phyloP scores from a whole-genome alignment of 2,113 vertebrate genomes.

The Grammomys surdaster region DNA sequence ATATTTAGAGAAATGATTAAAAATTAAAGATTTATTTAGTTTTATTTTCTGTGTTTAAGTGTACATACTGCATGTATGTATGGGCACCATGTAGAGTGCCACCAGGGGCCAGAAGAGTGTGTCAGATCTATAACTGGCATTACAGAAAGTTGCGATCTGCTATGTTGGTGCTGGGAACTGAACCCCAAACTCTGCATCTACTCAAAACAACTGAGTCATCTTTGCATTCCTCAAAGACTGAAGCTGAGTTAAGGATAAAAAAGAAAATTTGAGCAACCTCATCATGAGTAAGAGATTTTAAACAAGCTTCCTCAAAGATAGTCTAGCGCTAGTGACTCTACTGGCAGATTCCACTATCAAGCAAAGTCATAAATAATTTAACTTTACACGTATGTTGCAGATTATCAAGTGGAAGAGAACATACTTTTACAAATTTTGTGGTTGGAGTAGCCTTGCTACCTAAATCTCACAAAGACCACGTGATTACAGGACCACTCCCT shows the following conservation, averaged over 20 bases:
- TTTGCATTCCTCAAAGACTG: not conserved
- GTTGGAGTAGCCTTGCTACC: not conserved
- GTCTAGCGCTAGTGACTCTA: not conserved
- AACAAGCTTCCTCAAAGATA: not conserved
- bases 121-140: not conserved
- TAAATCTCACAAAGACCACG: not conserved
- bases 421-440: not conserved
- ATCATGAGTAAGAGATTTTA: not conserved
- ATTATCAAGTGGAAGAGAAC: not conserved
- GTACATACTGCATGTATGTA: no score
- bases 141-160: not conserved
- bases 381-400: not conserved
- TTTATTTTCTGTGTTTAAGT: not conserved
- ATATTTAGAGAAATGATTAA: not conserved
- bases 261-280: not conserved
- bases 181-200: not conserved
- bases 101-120: not conserved
- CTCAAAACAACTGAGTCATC: not conserved
- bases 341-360: not conserved
- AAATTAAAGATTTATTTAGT: not conserved
- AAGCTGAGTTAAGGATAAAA: not conserved
- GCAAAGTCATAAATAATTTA: not conserved
- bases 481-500: not conserved
- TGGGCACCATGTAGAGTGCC: not conserved
- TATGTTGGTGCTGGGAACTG: not conserved